These are phyloP conservation scores for Imbricaverruca yamaguchii DNA, from an alignment of 2,888 invertebrate genomes.

Conservation along the genomic window DNA sequence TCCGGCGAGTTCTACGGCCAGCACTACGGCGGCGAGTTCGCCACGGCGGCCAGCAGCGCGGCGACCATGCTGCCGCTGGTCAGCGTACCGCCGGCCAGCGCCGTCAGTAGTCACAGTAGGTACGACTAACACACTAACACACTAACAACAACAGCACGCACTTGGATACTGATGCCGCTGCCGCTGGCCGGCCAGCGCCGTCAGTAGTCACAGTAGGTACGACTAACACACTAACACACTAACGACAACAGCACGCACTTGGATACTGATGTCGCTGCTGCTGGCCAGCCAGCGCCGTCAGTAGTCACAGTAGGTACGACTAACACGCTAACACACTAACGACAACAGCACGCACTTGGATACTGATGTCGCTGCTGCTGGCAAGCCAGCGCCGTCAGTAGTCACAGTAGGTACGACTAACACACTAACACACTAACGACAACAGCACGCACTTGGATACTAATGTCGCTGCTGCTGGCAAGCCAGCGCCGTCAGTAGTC, in stretches of 20 bases:
- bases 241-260: neutral
- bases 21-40: neutral
- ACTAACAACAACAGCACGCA: neutral
- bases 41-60: neutral
- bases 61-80: neutral
- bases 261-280: neutral
- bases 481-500: neutral
- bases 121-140: neutral
- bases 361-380: neutral
- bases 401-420: slow-evolving; percentile 8
- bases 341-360: neutral
- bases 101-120: slow-evolving; percentile 4
- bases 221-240: neutral
- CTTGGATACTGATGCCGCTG: neutral
- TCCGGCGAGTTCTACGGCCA: slow-evolving; percentile 8
- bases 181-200: neutral
- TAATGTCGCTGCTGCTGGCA: no score
- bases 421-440: neutral
- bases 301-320: slow-evolving; percentile 16
- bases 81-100: neutral
- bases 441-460: no score
- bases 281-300: neutral
- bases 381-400: neutral
- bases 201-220: slow-evolving; percentile 13
- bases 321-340: neutral